phyloP scores from a whole-genome alignment of 2,888 invertebrate species.

The Macroteleia sp. region DNA sequence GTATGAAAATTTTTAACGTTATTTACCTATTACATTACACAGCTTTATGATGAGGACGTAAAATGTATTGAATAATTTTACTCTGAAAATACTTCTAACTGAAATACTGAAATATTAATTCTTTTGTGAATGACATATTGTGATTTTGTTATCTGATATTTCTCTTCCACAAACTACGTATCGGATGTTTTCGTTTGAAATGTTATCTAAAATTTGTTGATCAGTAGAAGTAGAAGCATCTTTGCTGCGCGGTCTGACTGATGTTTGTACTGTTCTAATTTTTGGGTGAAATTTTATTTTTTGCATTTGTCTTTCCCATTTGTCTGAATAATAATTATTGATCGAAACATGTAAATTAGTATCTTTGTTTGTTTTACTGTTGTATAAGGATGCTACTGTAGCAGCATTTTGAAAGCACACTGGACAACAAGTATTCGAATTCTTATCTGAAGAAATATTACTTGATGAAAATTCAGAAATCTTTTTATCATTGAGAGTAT shows the following conservation, averaged over 20 bases:
- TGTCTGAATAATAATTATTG: conserved; percentile 39
- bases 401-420: conserved; percentile 25
- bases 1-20: too few species aligned
- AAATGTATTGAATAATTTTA: too few species aligned
- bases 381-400: conserved; percentile 11
- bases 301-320: conserved; percentile 13
- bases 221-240: conserved; percentile 19
- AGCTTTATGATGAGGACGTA: too few species aligned
- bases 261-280: conserved; percentile 49
- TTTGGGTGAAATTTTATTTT: background rate
- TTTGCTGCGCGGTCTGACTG: conserved; percentile 19
- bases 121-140: conserved; percentile 10
- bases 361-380: conserved; percentile 8
- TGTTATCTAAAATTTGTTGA: background rate
- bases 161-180: background rate
- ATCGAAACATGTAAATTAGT: conserved; percentile 26
- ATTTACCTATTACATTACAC: too few species aligned
- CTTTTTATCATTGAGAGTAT: too few species aligned
- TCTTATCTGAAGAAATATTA: too few species aligned
- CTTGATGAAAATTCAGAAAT: too few species aligned
- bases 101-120: conserved; percentile 1
- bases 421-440: conserved; percentile 31
- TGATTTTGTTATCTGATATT: conserved; percentile 13
- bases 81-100: too few species aligned
- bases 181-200: background rate